Conservation (phyloP, 2,113 vertebrate species). For the Laticauda colubrina region DNA sequence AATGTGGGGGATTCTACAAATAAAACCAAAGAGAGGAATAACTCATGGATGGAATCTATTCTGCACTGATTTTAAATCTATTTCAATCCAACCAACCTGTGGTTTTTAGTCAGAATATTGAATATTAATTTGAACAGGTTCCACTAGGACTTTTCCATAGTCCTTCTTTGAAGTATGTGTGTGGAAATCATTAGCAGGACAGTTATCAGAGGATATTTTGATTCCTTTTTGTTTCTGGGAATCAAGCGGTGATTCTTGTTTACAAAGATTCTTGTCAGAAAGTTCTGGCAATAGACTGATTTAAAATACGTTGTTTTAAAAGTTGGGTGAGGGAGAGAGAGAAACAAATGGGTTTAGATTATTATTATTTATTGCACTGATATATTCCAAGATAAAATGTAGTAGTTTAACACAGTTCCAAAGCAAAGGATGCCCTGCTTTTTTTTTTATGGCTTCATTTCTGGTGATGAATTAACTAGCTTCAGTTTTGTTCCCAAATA, state of each 20-base stretch:
- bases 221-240: background rate
- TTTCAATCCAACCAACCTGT: background rate
- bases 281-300: background rate
- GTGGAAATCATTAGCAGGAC: conserved; percentile 47
- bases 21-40: conserved; percentile 5
- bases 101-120: background rate
- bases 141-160: background rate
- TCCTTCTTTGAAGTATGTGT: conserved; percentile 58
- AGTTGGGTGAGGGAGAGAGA: background rate
- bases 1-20: background rate
- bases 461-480: background rate
- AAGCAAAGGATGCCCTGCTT: too few species aligned
- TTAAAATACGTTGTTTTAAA: background rate
- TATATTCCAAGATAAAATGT: background rate
- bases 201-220: conserved; percentile 1
- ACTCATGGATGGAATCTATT: background rate
- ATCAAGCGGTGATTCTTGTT: background rate
- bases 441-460: background rate
- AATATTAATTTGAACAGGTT: background rate
- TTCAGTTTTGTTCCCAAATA: background rate
- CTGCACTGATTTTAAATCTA: background rate
- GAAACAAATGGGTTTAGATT: background rate
- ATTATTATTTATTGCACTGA: background rate
- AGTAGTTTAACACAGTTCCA: background rate
- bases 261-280: background rate